Evolutionary conservation across 2,888 invertebrate genomes (phyloP), one percentile per base, ranked within the genome.

Genomic region (Dynastes tityus): DNA sequence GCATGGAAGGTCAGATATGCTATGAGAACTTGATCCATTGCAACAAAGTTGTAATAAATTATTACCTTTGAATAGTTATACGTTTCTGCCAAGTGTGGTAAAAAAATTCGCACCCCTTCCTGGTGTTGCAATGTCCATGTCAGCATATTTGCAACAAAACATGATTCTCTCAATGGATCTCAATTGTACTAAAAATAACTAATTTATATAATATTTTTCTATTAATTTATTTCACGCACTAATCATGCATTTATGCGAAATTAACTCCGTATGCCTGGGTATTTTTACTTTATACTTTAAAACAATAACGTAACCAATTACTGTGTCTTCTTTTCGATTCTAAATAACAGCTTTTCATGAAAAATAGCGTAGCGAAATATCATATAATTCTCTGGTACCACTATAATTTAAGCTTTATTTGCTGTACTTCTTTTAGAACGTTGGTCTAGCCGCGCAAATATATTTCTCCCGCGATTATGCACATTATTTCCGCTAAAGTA

Each of bases 271-370:
- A 45, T 53, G 11, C 4, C 53, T n/a, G 53, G 53, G 53, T n/a
- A 53, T 16, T 53, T n/a, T 16, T 53, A 53, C 53, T 53, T 1
- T 16, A 53, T 53, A 53, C 53, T 16, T 53, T 53, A 53, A 53
- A 53, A 53, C 53, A 53, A 53, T 53, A 53, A 53, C 13, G 53
- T 53, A 53, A 53, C 16, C 53, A n/a, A 53, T 53, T 53, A 53
- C 53, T 5, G 16, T 2, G 53, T 16, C 53, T 53, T 16, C 53
- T 53, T 53, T 53, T 16, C 53, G 53, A 53, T 11, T 11, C 53
- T 53, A 53, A 16, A 53, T 53, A 53, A 53, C 6, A 53, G n/a
- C 16, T n/a, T 53, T n/a, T 16, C 16, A n/a, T 53, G 53, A 53
- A 53, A 53, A 53, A 16, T 16, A 45, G 2, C 53, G 9, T n/a